Evolutionary conservation across 2,797 vertebrate genomes (phyloP).

Genomic region (Leptodactylus fallax): DNA sequence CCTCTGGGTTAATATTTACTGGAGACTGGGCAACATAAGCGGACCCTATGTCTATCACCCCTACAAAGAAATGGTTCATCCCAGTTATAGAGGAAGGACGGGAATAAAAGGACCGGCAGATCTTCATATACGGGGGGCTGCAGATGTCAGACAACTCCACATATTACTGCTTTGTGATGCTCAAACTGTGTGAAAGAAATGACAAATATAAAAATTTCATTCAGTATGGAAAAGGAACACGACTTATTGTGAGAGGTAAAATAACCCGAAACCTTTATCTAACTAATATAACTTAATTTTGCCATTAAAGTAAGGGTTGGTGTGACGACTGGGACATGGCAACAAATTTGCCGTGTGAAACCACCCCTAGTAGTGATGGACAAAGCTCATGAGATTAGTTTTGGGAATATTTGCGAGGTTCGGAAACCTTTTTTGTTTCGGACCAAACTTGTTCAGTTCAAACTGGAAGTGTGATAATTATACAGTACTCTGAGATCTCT

Average conservation of each 20-base stretch:
- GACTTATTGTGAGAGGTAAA: background rate
- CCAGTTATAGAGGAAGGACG: constrained; percentile 12
- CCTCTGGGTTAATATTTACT: constrained; percentile 16
- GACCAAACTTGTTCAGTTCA: no score
- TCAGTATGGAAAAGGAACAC: background rate
- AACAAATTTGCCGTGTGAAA: no score
- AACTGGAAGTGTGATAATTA: no score
- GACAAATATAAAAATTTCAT: background rate
- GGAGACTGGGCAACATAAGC: constrained; percentile 33
- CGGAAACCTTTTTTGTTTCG: no score
- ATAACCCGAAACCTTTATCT: no score
- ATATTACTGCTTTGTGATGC: constrained; percentile 44
- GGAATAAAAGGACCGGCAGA: background rate
- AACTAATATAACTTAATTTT: no score
- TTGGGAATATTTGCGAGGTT: no score
- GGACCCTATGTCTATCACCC: constrained; percentile 51
- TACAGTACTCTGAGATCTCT: no score
- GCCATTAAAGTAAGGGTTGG: no score
- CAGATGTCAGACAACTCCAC: background rate
- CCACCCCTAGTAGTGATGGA: no score
- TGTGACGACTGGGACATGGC: no score
- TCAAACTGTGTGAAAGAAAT: background rate
- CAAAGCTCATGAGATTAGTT: no score
- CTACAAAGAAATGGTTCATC: constrained; percentile 35
- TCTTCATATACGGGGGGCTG: constrained; percentile 23